phyloP scores from a whole-genome alignment of 1,140 invertebrate species.

The Bombus breviceps region DNA sequence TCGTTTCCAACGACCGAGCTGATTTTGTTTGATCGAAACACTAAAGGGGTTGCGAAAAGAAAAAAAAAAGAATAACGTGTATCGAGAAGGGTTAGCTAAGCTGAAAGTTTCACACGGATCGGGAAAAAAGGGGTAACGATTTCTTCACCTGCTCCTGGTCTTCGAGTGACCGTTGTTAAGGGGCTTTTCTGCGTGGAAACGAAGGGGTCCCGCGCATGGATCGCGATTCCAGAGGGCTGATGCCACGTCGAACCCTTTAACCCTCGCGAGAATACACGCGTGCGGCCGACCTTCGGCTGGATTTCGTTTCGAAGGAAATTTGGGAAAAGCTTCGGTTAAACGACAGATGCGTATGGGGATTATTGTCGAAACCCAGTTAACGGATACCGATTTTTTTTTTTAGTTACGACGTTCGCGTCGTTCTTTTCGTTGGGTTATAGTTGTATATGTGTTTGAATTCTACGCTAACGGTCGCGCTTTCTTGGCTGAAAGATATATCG shows the following conservation, averaged over 20 bases:
- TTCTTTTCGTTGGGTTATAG: neutral
- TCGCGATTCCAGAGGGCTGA: constrained; percentile 7
- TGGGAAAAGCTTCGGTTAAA: neutral
- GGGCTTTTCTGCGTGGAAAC: constrained; percentile 4
- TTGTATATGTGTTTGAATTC: neutral
- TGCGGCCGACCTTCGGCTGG: neutral
- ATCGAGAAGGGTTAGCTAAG: constrained; percentile 48
- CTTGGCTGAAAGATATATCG: too few relatives aligned
- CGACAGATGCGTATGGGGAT: constrained; percentile 22
- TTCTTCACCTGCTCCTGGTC: constrained; percentile 46
- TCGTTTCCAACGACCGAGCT: neutral
- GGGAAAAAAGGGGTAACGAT: constrained; percentile 55
- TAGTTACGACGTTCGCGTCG: neutral
- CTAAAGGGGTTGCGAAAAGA: neutral
- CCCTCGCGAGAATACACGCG: constrained; percentile 19
- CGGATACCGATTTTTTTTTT: constrained; percentile 3
- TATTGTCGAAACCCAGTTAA: neutral
- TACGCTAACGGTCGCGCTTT: neutral
- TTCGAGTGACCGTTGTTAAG: constrained; percentile 33
- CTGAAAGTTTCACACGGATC: constrained; percentile 61
- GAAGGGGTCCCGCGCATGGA: constrained; percentile 3
- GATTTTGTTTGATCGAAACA: neutral
- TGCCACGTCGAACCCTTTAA: constrained; percentile 49
- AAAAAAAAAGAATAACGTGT: neutral
- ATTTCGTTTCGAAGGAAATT: constrained; percentile 1